Evolutionary conservation across 92 coral and sea anemone species (phyloP), one percentile per base, ranked within the genome.

Genomic region (Muricea muricata): DNA sequence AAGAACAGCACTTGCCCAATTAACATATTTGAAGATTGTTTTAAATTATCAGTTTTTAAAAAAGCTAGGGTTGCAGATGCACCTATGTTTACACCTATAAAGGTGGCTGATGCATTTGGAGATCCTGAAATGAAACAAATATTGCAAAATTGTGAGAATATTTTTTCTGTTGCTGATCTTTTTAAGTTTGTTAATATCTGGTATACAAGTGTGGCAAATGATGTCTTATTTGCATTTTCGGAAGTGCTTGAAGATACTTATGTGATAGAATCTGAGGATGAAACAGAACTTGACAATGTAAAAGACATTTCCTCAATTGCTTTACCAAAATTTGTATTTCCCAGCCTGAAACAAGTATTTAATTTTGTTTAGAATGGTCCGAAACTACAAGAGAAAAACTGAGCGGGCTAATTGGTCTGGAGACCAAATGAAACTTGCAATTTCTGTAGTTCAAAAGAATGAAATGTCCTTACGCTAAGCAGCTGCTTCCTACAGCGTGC

Each of bases 151-250:
- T 74, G 80, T 74, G 80, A 74, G 80, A 2, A 40, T 9, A 74
- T 74, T 41, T 74, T 40, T 33, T 15, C 80, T 41, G 72, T 74
- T 46, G 35, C 35, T 74, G 54, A 29, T 13, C 39, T 74, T 1
- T 74, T 74, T 46, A 45, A 74, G 29, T 39, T 8, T 74, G 80
- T 74, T 74, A 34, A 41, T 74, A 81, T 48, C 10, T 65, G 86
- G 86, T 26, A 81, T 81, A 18, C 35, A 1, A 67, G 65, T 81
- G 77, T 81, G 65, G 86, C 86, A 21, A 18, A 17, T 66, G 86
- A 67, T 12, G 60, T 81, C n/a, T 29, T 67, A 26, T 65, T 81
- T 81, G 40, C 63, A 1, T 41, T 42, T 34, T 47, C 28, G 12
- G 31, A 28, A 15, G 65, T 81, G 3, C 66, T 65, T 42, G 3